phyloP scores from a whole-genome alignment of 1,140 invertebrate genomes.

The Odontomachus brunneus region DNA sequence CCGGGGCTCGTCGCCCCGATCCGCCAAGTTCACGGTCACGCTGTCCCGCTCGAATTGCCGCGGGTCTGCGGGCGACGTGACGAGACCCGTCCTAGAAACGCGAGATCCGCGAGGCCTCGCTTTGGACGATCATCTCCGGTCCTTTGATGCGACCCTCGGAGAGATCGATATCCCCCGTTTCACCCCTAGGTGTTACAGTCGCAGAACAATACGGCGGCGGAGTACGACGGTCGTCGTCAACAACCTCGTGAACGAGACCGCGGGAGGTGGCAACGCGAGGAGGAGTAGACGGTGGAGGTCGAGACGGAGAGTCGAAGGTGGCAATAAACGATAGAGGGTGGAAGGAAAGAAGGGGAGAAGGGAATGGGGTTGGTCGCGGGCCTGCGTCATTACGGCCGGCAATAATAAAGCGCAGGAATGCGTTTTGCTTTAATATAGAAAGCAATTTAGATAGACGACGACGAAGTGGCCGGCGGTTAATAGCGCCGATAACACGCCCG shows the following conservation, averaged over 20 bases:
- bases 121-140: background rate
- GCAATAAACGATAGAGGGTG: slow-evolving; percentile 25
- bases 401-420: slow-evolving; percentile 74
- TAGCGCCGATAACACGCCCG: slow-evolving; percentile 70
- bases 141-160: too few relatives aligned
- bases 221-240: background rate
- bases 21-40: slow-evolving; percentile 50
- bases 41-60: slow-evolving; percentile 9
- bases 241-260: slow-evolving; percentile 2
- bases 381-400: slow-evolving; percentile 50
- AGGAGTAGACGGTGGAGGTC: background rate
- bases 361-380: background rate
- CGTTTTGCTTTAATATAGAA: slow-evolving; percentile 76
- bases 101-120: background rate
- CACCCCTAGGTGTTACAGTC: background rate
- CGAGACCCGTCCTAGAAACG: slow-evolving; percentile 38
- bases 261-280: slow-evolving; percentile 1
- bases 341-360: background rate
- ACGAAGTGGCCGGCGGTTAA: slow-evolving; percentile 61
- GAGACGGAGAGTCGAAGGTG: background rate
- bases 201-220: background rate
- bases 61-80: slow-evolving; percentile 17
- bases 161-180: slow-evolving; percentile 13
- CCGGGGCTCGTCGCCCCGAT: background rate
- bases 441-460: slow-evolving; percentile 74